Evolutionary conservation across 1,140 invertebrate species (phyloP), one percentile per base, ranked within the genome.

Genomic region (Drosophila baimaii): DNA sequence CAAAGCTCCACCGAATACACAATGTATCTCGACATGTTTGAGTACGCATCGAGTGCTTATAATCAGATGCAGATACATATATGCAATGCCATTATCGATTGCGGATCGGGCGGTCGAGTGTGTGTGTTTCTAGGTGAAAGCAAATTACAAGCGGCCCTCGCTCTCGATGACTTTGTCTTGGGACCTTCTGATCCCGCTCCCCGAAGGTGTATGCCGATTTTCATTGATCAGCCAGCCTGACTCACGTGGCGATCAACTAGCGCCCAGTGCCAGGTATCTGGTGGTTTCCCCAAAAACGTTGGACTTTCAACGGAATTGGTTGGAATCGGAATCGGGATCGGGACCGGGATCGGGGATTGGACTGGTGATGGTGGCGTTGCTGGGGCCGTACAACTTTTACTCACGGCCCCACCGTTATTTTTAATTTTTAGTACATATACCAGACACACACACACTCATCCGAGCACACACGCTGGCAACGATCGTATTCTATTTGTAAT

Each of bases 401-500:
- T 77, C 74, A 58, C 37, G 31, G 71, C 75, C 76, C 81, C 81
- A 84, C 71, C 81, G 81, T 65, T 80, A 84, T 84, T 84, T 84
- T 84, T 83, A 83, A 84, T 76, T 83, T 78, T 74, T 82, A 75
- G 56, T 68, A 58, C 58, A 71, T 81, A 71, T 55, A 76, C 65
- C 44, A 68, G 29, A 46, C 37, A 51, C 8, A 71, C 23, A 51
- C 13, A 43, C 3, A 27, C 13, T 37, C 19, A 47, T 25, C 15
- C 27, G 44, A 13, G 29, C 47, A 31, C 25, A 71, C 23, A 56
- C 69, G 29, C 77, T 80, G 77, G 63, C 73, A 84, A 85, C 83
- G 83, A 79, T 86, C 82, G 82, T 86, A 88, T 86, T 86, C 82
- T 88, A 86, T 86, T 86, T 86, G 82, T 86, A 86, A 86, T 86